Evolutionary conservation across 2,113 vertebrate genomes (phyloP).

Genomic region (Cyanistes caeruleus): DNA sequence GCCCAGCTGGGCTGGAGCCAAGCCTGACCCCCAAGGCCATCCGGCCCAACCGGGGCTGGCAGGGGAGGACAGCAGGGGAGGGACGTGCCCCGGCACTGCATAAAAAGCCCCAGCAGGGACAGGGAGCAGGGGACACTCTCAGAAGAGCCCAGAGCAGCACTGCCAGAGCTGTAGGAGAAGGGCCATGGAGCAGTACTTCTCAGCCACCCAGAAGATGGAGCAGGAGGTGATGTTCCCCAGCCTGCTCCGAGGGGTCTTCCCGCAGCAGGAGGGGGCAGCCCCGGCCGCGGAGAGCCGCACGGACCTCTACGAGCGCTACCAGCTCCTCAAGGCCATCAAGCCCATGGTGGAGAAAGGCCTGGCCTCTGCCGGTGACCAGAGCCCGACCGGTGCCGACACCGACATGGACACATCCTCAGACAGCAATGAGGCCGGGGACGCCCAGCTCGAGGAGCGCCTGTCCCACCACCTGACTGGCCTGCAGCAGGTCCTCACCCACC

Average conservation of each 20-base stretch:
- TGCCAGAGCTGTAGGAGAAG: constrained; percentile 61
- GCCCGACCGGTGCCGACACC: neutral
- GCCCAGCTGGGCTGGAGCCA: neutral
- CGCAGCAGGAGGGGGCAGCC: neutral
- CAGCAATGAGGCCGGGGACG: neutral
- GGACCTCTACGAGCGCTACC: constrained; percentile 81
- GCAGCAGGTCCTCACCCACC: constrained; percentile 79
- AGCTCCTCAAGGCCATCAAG: constrained; percentile 83
- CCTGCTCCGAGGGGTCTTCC: constrained; percentile 82
- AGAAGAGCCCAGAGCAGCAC: constrained; percentile 41
- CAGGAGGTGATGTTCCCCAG: constrained; percentile 89
- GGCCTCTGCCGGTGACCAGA: constrained; percentile 53
- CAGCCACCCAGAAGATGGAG: constrained; percentile 84
- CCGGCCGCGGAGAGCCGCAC: neutral
- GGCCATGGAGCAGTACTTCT: constrained; percentile 80
- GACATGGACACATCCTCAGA: neutral
- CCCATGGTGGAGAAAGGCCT: constrained; percentile 80
- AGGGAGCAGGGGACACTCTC: neutral
- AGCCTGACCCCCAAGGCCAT: fast-evolving
- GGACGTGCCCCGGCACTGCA: neutral
- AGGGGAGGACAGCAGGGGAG: neutral
- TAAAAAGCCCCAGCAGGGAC: neutral
- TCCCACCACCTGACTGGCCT: constrained; percentile 84
- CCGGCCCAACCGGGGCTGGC: neutral
- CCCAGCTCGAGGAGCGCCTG: constrained; percentile 78